Evolutionary conservation across 1,140 invertebrate genomes (phyloP).

Genomic region (Drosophila prosaltans): DNA sequence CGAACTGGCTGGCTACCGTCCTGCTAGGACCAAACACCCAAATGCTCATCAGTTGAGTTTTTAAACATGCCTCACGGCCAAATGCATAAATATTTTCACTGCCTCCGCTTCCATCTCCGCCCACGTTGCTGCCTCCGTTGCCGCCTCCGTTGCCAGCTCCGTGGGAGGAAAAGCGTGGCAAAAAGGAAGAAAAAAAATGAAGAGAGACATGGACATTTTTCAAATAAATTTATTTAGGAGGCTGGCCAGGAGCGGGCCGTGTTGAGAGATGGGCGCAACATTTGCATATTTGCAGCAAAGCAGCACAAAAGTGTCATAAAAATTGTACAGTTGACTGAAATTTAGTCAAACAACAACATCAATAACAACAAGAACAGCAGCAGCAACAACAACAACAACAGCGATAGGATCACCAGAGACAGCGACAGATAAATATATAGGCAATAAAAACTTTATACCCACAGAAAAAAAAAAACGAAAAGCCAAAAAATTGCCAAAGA

Average conservation of each 20-base stretch:
- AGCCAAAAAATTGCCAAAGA: background rate
- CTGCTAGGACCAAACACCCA: background rate
- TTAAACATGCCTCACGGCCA: constrained; percentile 68
- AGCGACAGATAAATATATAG: constrained; percentile 53
- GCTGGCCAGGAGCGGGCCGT: constrained; percentile 24
- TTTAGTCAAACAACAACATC: constrained; percentile 58
- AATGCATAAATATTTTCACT: constrained; percentile 73
- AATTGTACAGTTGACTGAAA: constrained; percentile 61
- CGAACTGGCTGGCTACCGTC: constrained; percentile 24
- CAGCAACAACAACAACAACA: background rate
- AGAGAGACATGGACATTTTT: constrained; percentile 64
- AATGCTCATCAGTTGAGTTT: constrained; percentile 57
- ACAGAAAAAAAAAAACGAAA: constrained; percentile 45
- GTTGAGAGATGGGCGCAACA: constrained; percentile 25
- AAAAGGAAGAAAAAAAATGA: background rate
- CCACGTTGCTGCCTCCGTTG: constrained; percentile 5
- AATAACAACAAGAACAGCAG: background rate
- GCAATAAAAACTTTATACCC: constrained; percentile 69
- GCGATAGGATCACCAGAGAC: constrained; percentile 9
- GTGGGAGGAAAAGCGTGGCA: constrained; percentile 25
- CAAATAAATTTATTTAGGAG: constrained; percentile 71
- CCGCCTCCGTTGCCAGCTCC: background rate
- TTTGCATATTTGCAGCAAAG: constrained; percentile 72
- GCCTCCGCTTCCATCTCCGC: constrained; percentile 23
- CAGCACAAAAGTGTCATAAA: constrained; percentile 65